These are phyloP conservation scores for Lepilemur ruficaudatus DNA, from an alignment of 2,797 vertebrate species.

Conservation along the genomic window DNA sequence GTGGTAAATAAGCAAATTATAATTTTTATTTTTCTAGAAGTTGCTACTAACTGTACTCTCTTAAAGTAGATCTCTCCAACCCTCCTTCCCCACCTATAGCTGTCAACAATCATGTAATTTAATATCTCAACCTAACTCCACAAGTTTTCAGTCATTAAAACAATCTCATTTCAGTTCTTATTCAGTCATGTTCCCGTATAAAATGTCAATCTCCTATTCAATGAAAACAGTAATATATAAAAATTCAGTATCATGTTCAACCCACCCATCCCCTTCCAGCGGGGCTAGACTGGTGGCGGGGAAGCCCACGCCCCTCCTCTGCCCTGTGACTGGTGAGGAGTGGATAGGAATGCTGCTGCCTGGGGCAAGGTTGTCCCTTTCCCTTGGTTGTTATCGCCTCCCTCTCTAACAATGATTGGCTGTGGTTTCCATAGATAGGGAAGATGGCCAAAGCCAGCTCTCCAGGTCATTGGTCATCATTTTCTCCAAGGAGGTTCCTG, in stretches of 20 bases:
- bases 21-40: conserved; percentile 28
- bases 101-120: not conserved
- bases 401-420: not conserved
- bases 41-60: not conserved
- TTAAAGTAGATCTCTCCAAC: not conserved
- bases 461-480: not conserved
- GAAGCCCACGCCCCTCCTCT: no score
- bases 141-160: not conserved
- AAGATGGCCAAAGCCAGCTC: not conserved
- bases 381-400: not conserved
- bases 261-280: no score
- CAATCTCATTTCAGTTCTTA: not conserved
- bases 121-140: not conserved
- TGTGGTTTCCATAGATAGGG: not conserved
- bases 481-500: not conserved
- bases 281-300: not conserved
- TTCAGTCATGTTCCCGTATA: not conserved
- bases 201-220: not conserved
- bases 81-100: not conserved
- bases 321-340: not conserved
- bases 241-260: not conserved
- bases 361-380: not conserved
- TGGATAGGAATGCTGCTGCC: not conserved
- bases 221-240: not conserved
- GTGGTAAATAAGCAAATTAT: not conserved